phyloP scores from a whole-genome alignment of 2,113 vertebrate species.

The Isichthys henryi region DNA sequence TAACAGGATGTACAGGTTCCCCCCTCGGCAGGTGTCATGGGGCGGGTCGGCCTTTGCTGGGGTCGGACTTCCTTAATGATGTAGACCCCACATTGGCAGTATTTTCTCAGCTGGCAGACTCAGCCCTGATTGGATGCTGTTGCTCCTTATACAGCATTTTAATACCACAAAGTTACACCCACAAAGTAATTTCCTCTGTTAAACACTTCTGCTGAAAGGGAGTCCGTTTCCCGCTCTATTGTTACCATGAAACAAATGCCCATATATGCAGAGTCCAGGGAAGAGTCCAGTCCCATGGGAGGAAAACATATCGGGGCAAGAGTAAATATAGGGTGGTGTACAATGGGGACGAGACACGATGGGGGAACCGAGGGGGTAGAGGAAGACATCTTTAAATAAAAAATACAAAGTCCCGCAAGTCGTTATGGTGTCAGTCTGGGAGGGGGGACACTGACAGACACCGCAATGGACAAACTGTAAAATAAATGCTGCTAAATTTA shows the following conservation, averaged over 20 bases:
- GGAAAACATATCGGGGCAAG: background rate
- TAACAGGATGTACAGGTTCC: background rate
- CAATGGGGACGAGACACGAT: background rate
- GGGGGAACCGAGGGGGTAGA: background rate
- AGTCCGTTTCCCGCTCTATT: slow-evolving; percentile 21
- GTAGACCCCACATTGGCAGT: background rate
- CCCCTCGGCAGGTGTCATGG: background rate
- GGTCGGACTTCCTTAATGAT: background rate
- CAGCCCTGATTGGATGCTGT: slow-evolving; percentile 17
- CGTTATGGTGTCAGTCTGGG: background rate
- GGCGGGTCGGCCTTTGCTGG: background rate
- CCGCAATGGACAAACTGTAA: background rate
- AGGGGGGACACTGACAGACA: background rate
- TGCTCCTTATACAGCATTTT: slow-evolving; percentile 10
- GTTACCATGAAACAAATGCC: slow-evolving; percentile 27
- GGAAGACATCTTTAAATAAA: background rate
- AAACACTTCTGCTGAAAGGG: slow-evolving; percentile 15
- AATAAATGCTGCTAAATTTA: background rate
- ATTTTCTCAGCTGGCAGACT: slow-evolving; percentile 19
- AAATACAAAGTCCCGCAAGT: background rate
- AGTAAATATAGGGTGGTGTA: background rate
- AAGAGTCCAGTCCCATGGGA: background rate
- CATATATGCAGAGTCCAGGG: no score
- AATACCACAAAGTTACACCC: background rate
- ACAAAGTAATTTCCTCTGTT: slow-evolving; percentile 20